phyloP scores from a whole-genome alignment of 2,888 invertebrate genomes.

The Steinernema carpocapsae region DNA sequence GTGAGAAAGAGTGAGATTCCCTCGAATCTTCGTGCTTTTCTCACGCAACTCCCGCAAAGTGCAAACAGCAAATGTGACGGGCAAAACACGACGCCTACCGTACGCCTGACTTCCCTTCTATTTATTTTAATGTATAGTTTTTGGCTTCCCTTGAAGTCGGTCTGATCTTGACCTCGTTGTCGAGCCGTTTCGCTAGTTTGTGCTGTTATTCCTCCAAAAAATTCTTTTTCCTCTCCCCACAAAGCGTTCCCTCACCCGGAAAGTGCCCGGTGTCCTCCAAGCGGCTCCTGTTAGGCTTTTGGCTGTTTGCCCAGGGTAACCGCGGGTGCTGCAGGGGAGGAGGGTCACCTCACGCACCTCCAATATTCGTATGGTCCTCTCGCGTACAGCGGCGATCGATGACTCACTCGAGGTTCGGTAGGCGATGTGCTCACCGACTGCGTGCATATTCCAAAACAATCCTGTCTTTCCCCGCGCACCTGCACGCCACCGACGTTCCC shows the following conservation, averaged over 20 bases:
- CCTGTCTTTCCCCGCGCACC: conserved; percentile 21
- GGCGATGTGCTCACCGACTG: not conserved
- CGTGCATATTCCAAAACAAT: conserved; percentile 34
- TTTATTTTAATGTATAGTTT: no score
- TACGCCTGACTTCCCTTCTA: no score
- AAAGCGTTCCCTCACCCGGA: not conserved
- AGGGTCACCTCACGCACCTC: conserved; percentile 26
- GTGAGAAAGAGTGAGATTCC: no score
- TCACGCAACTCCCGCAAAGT: no score
- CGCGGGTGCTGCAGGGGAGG: not conserved
- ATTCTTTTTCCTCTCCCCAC: not conserved
- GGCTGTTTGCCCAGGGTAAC: conserved; percentile 11
- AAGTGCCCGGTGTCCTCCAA: conserved; percentile 8
- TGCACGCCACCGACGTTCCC: not conserved
- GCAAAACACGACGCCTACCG: no score
- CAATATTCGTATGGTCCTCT: conserved; percentile 3
- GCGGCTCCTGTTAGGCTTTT: not conserved
- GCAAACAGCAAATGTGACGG: no score
- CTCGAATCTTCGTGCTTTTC: no score
- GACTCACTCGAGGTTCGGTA: conserved; percentile 15
- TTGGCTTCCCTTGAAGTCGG: not conserved
- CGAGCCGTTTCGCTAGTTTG: not conserved
- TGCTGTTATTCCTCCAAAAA: not conserved
- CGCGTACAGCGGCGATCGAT: conserved; percentile 15
- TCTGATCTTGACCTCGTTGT: not conserved